These are phyloP conservation scores for Kryphioiulus occultus DNA, from an alignment of 2,888 invertebrate species.

Conservation along the genomic window DNA sequence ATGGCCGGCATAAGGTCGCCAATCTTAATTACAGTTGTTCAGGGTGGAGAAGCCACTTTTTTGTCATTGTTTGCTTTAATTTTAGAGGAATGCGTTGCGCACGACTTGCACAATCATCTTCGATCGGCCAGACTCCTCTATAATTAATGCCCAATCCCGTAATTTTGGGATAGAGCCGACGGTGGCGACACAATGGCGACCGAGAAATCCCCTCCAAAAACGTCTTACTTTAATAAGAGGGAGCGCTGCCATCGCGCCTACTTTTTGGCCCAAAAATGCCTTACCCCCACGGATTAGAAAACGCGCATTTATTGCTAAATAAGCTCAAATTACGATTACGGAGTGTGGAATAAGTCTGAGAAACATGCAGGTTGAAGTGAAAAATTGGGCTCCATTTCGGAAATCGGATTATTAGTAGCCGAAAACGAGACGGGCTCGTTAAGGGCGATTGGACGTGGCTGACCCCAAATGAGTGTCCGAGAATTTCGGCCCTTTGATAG, in stretches of 20 bases:
- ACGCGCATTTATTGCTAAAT: not conserved
- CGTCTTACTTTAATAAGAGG: conserved; percentile 43
- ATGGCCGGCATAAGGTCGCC: conserved; percentile 41
- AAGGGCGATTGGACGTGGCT: not conserved
- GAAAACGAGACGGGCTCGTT: not conserved
- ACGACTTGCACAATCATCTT: conserved; percentile 49
- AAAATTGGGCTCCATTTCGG: not conserved
- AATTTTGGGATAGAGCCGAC: conserved; percentile 42
- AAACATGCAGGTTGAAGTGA: not conserved
- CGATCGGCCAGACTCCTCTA: conserved; percentile 39
- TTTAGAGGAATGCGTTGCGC: conserved; percentile 47
- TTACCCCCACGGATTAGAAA: not conserved
- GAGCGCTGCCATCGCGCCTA: not conserved
- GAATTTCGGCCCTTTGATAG: not conserved
- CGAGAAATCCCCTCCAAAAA: not conserved
- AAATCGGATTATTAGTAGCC: not conserved
- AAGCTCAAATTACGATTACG: not conserved
- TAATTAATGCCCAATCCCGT: conserved; percentile 47
- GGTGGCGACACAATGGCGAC: conserved; percentile 48
- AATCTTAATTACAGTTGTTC: conserved; percentile 44
- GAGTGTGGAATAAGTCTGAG: not conserved
- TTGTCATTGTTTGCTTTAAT: conserved; percentile 50
- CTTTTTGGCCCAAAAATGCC: not conserved
- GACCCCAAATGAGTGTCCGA: not conserved
- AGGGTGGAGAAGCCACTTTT: conserved; percentile 36